phyloP scores from a whole-genome alignment of 2,888 invertebrate species.

The Platycheirus rosarum region DNA sequence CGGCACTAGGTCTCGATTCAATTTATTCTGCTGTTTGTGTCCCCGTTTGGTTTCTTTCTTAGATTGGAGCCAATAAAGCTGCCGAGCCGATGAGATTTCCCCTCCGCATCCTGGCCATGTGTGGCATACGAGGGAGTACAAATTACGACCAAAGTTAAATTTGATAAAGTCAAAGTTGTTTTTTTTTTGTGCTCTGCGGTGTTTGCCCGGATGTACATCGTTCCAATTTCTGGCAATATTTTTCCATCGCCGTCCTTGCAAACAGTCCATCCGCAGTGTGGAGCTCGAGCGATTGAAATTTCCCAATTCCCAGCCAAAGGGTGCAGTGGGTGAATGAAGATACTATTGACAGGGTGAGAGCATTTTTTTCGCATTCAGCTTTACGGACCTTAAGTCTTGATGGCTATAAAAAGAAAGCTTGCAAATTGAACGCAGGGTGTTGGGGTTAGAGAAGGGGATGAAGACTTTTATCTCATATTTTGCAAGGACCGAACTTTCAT shows the following conservation, averaged over 20 bases:
- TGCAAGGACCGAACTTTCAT: conserved; percentile 67
- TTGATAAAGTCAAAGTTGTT: conserved; percentile 73
- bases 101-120: conserved; percentile 43
- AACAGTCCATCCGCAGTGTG: conserved; percentile 57
- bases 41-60: conserved; percentile 60
- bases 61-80: conserved; percentile 72
- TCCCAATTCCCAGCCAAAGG: conserved; percentile 20
- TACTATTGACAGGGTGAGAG: conserved; percentile 66
- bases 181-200: conserved; percentile 34
- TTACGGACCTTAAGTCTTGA: conserved; percentile 72
- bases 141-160: conserved; percentile 74
- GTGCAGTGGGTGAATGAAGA: conserved; percentile 38
- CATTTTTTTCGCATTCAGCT: conserved; percentile 65
- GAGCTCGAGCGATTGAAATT: conserved; percentile 6
- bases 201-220: conserved; percentile 60
- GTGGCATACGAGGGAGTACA: conserved; percentile 56
- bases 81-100: conserved; percentile 64
- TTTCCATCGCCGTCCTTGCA: conserved; percentile 49
- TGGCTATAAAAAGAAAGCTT: conserved; percentile 72
- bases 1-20: conserved; percentile 66
- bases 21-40: conserved; percentile 72
- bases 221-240: conserved; percentile 50
- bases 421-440: conserved; percentile 68
- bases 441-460: conserved; percentile 26
- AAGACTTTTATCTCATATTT: conserved; percentile 73